Percentiles rank a stretch among this genome's conserved stretches.
phyloP scores from a whole-genome alignment of 2,888 invertebrate species.

The Mythimna pallens region DNA sequence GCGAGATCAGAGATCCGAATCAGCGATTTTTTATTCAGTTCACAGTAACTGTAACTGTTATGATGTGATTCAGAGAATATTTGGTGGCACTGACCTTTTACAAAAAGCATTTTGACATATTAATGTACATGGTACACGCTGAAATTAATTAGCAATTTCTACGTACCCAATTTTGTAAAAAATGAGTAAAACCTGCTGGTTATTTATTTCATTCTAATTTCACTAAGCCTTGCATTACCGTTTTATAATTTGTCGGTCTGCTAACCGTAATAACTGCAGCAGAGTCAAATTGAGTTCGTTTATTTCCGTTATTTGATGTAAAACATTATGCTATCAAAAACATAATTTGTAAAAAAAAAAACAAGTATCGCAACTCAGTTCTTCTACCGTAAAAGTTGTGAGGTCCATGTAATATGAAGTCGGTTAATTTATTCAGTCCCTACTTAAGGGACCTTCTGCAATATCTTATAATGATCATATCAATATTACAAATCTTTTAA shows the following conservation, averaged over 20 bases:
- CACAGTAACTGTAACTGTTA: background rate
- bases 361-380: too few species aligned
- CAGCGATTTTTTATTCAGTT: constrained; percentile 18
- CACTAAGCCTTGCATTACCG: background rate
- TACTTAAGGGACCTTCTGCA: too few species aligned
- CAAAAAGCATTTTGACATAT: background rate
- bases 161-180: background rate
- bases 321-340: background rate
- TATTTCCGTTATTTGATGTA: constrained; percentile 15
- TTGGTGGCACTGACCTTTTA: constrained; percentile 6
- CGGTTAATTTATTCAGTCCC: too few species aligned
- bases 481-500: too few species aligned
- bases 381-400: too few species aligned
- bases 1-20: constrained; percentile 7
- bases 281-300: background rate
- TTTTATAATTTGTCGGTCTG: constrained; percentile 22
- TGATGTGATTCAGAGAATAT: background rate
- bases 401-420: too few species aligned
- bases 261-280: constrained; percentile 7
- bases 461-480: too few species aligned
- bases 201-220: background rate
- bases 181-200: background rate
- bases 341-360: too few species aligned
- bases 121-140: too few species aligned
- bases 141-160: background rate